Conservation (phyloP, 2,113 vertebrate genomes). For the Axis porcinus region DNA sequence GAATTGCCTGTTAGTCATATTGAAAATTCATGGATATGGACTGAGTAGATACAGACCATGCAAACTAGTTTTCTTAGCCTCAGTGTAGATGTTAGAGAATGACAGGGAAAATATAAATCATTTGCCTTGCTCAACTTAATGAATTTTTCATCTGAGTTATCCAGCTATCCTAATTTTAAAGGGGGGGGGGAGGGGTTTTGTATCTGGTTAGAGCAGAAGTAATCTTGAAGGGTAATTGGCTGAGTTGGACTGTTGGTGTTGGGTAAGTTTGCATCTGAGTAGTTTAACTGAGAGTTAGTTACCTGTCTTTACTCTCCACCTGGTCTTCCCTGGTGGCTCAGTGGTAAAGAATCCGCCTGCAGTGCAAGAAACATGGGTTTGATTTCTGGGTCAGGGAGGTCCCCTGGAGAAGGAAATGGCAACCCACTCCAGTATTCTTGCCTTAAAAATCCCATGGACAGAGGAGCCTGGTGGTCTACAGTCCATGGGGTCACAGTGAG, state of each 20-base stretch:
- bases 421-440: background rate
- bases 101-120: background rate
- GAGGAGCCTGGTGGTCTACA: background rate
- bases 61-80: background rate
- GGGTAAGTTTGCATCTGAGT: constrained; percentile 16
- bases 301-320: background rate
- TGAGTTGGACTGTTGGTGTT: background rate
- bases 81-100: background rate
- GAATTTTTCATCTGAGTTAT: background rate
- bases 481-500: background rate
- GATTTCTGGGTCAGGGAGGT: background rate
- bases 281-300: constrained; percentile 22
- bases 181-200: background rate
- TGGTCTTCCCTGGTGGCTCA: background rate
- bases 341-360: background rate
- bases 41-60: background rate
- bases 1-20: background rate
- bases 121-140: background rate
- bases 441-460: background rate
- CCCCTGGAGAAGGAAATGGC: background rate
- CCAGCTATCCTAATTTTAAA: background rate
- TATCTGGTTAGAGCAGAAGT: background rate
- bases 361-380: background rate
- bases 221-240: constrained; percentile 20
- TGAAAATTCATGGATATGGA: background rate